Evolutionary conservation across 2,113 vertebrate species (phyloP), one percentile per base, ranked within the genome.

Genomic region (Rhabdomys dilectus): DNA sequence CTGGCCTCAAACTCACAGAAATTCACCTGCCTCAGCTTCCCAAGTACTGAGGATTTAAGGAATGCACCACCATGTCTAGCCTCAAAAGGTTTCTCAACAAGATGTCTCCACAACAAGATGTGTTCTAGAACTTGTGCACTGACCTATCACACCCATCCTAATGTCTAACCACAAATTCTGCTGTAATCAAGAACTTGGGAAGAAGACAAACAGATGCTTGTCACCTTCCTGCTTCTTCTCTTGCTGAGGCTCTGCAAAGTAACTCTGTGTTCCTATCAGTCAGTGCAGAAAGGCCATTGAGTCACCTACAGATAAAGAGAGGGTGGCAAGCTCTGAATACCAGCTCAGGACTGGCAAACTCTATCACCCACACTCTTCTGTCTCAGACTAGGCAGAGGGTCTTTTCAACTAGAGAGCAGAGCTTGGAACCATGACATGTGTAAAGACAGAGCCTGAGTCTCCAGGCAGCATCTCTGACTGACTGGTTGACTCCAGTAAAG

Each of bases 121-220:
- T 76, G 82, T 88, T 91, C 75, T 90, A 34, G 34, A 91, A 68
- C 70, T 29, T 39, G 82, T 89, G 29, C 68, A n/a, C n/a, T 93
- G 84, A 2, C 88, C 93, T 91, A 64, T 88, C 22, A 80, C n/a
- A 96, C 12, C 22, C 26, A 64, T 36, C 53, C 22, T 62, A 68
- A 39, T 56, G 39, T 5, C 22, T 0, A 86, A 29, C 36, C 45
- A 75, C 53, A 34, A 89, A 91, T 90, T 90, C 12, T 15, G 1
- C 1, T 29, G 58, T 42, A 26, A 16, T 80, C 34, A 9, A 29
- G 39, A 80, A 85, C 5, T 1, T 4, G 19, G 5, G 16, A 60
- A 56, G 80, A 19, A 90, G 56, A 51, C 24, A 91, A 39, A 36
- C 1, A n/a, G n/a, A 62, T 19, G 8, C 34, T 58, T 34, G 3